These are phyloP conservation scores for Tetragnatha montana DNA, from an alignment of 2,888 invertebrate species.

Conservation along the genomic window DNA sequence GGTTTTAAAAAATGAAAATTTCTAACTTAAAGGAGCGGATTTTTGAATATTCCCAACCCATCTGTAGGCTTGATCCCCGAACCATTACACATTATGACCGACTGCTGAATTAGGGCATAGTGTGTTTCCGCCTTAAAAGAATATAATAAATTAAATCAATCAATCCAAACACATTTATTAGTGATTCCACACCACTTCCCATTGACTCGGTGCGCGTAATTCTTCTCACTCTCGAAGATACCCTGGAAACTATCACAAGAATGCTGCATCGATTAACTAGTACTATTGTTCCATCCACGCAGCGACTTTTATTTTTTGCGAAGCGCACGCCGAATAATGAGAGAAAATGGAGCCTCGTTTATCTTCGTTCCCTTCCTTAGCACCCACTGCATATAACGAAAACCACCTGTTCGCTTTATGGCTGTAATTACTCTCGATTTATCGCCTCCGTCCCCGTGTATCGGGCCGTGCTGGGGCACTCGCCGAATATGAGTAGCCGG, in stretches of 20 bases:
- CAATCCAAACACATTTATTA: too few species aligned
- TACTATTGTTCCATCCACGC: not conserved
- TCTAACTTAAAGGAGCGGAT: too few species aligned
- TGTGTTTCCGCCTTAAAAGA: too few species aligned
- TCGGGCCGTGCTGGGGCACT: too few species aligned
- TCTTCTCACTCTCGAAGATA: not conserved
- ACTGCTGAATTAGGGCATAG: too few species aligned
- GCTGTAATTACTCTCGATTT: not conserved
- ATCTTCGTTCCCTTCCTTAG: not conserved
- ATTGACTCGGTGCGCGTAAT: not conserved
- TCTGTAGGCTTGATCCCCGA: too few species aligned
- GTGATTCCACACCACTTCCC: too few species aligned
- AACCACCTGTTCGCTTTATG: not conserved
- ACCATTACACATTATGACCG: too few species aligned
- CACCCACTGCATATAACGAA: not conserved
- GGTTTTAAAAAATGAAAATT: too few species aligned
- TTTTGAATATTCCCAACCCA: too few species aligned
- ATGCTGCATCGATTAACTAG: not conserved
- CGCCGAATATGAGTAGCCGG: too few species aligned
- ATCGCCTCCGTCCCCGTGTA: not conserved
- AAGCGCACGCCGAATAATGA: not conserved
- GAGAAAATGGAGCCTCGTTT: not conserved
- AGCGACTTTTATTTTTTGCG: not conserved
- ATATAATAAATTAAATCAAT: too few species aligned
- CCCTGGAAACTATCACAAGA: not conserved